Evolutionary conservation across 2,113 vertebrate species (phyloP).

Genomic region (Chrysochloris asiatica): DNA sequence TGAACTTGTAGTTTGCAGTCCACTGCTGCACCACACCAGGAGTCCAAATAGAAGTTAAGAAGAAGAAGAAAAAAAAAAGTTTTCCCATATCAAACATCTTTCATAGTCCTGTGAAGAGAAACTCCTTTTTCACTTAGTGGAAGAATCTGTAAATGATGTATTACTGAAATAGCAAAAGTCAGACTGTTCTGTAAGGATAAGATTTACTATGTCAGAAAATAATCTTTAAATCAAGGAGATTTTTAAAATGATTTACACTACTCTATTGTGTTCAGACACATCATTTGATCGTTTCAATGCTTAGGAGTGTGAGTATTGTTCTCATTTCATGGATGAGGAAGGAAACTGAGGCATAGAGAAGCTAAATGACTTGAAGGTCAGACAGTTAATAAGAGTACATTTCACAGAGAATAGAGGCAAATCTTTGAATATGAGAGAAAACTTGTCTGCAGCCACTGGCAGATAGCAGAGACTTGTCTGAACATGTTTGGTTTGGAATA

Average conservation of each 20-base stretch:
- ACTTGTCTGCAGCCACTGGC: too few relatives aligned
- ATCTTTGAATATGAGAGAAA: background rate
- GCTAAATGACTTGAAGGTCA: background rate
- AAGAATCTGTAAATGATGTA: background rate
- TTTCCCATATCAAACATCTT: background rate
- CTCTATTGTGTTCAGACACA: conserved; percentile 8
- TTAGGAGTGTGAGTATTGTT: background rate
- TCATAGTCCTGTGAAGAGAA: background rate
- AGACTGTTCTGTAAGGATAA: background rate
- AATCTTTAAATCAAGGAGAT: background rate
- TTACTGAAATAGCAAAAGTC: background rate
- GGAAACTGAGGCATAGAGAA: background rate
- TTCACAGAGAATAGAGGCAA: background rate
- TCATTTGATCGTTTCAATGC: background rate
- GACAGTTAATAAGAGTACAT: background rate
- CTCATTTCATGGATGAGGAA: background rate
- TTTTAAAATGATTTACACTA: background rate
- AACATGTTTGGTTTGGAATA: too few relatives aligned
- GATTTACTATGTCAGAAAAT: conserved; percentile 4
- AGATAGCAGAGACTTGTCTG: too few relatives aligned
- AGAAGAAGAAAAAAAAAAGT: background rate
- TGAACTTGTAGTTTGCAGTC: too few relatives aligned
- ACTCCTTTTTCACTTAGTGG: background rate
- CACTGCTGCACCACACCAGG: too few relatives aligned
- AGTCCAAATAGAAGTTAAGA: background rate